Evolutionary conservation across 2,797 vertebrate genomes (phyloP).

Genomic region (Coendou prehensilis): DNA sequence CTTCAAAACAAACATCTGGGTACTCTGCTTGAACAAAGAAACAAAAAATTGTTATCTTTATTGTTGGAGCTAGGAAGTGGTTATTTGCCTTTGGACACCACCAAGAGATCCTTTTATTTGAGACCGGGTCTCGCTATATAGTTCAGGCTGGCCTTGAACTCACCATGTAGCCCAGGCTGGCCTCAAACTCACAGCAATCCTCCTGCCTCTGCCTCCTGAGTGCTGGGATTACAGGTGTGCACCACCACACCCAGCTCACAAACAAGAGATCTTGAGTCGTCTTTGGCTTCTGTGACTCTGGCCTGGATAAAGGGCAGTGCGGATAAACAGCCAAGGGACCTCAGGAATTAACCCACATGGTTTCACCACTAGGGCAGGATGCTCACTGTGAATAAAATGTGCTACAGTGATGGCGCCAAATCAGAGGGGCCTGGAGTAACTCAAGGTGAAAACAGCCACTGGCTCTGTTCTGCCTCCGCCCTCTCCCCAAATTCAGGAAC

Average conservation of each 20-base stretch:
- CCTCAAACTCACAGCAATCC: neutral
- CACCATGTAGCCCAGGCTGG: neutral
- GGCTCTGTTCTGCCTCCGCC: neutral
- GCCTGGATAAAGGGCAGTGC: neutral
- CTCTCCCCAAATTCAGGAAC: neutral
- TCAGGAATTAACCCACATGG: neutral
- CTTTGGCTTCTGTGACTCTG: neutral
- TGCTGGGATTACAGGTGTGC: neutral
- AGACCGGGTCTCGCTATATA: neutral
- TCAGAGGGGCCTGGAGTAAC: neutral
- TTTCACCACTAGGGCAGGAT: neutral
- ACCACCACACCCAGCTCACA: neutral
- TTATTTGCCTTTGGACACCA: neutral
- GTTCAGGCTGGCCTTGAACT: neutral
- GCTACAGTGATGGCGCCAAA: neutral
- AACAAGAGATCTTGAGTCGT: neutral
- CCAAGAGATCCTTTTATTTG: neutral
- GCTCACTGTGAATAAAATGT: neutral
- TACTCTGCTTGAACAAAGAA: neutral
- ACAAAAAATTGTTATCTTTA: neutral
- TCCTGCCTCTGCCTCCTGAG: neutral
- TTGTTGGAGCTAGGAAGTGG: neutral
- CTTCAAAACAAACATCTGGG: neutral
- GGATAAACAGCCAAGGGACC: neutral
- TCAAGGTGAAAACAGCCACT: neutral